Conservation (phyloP, 2,888 invertebrate species). For the Philonicus albiceps region DNA sequence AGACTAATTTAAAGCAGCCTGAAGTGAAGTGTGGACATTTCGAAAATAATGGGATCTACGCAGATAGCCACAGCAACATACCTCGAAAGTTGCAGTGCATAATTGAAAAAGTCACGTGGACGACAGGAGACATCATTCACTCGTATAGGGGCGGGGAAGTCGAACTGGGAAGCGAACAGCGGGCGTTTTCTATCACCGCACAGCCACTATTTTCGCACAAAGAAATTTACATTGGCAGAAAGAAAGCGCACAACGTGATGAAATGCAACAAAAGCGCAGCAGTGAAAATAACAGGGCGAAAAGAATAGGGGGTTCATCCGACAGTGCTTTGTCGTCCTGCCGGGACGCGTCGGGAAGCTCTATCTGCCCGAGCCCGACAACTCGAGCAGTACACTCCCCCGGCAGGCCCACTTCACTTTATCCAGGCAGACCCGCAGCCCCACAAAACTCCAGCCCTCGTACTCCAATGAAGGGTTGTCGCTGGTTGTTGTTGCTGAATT, state of each 20-base stretch:
- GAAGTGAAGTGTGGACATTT: neutral
- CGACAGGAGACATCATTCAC: neutral
- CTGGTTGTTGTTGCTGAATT: constrained; percentile 11
- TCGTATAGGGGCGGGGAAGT: neutral
- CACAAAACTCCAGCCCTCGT: neutral
- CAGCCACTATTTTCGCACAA: constrained; percentile 13
- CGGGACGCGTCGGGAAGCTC: neutral
- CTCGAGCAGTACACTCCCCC: neutral
- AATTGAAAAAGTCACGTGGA: neutral
- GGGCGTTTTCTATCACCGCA: constrained; percentile 12
- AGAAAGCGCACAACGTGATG: neutral
- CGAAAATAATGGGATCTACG: neutral
- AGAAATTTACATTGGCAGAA: neutral
- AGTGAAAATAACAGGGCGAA: neutral
- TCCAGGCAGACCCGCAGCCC: neutral
- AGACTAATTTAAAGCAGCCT: neutral
- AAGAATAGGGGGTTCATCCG: neutral
- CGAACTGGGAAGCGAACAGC: neutral
- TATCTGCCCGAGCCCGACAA: neutral
- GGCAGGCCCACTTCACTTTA: neutral
- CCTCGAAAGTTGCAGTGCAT: neutral
- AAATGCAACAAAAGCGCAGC: neutral
- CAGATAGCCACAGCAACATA: neutral
- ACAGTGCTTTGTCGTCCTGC: neutral
- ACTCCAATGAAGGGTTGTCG: neutral